Evolutionary conservation across 2,797 vertebrate genomes (phyloP).

Genomic region (Anguilla pacifica): DNA sequence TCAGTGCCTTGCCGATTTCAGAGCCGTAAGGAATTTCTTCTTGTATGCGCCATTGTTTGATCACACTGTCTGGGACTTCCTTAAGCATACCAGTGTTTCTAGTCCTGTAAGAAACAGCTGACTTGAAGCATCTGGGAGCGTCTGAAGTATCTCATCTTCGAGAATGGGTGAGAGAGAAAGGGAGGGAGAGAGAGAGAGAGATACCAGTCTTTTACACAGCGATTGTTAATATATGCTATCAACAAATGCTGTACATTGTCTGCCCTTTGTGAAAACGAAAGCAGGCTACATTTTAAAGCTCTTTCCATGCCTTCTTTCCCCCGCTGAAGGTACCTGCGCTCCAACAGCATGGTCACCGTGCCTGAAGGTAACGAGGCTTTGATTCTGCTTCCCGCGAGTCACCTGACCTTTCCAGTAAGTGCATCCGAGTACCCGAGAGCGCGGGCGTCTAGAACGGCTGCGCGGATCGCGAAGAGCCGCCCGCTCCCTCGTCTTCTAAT

Average conservation of each 20-base stretch:
- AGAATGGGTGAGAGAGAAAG: background rate
- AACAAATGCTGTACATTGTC: background rate
- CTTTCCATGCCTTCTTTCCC: slow-evolving; percentile 29
- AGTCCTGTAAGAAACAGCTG: background rate
- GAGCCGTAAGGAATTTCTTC: background rate
- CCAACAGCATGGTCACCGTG: slow-evolving; percentile 94
- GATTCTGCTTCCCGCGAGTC: slow-evolving; percentile 14
- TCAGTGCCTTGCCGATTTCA: background rate
- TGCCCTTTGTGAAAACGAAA: background rate
- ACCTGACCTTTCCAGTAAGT: background rate
- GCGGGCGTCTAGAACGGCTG: background rate
- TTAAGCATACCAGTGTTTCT: slow-evolving; percentile 1
- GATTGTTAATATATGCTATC: background rate
- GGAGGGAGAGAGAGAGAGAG: background rate
- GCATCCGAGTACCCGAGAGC: background rate
- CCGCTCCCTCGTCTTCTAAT: background rate
- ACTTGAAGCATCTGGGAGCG: background rate
- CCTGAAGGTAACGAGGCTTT: slow-evolving; percentile 85
- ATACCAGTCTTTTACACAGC: background rate
- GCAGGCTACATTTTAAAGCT: background rate
- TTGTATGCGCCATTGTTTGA: background rate
- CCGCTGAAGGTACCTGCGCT: slow-evolving; percentile 87
- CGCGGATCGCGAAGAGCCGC: background rate
- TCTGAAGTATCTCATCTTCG: background rate
- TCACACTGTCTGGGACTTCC: slow-evolving; percentile 23